Conservation (phyloP, 1,140 invertebrate genomes). For the Ctenoplectra terminalis region DNA sequence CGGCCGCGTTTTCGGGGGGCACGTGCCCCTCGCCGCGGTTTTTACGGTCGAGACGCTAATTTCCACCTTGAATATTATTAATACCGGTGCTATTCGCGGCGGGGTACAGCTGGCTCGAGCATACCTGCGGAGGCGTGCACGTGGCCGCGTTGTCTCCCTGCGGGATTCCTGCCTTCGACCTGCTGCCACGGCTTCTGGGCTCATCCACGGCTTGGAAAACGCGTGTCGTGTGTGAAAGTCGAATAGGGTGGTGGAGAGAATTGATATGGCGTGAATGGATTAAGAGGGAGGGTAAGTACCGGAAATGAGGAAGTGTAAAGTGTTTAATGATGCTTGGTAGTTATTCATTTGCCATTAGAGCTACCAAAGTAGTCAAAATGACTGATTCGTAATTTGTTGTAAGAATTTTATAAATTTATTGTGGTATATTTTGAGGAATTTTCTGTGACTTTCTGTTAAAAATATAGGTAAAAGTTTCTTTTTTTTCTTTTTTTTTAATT, state of each 20-base stretch:
- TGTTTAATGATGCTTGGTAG: not conserved
- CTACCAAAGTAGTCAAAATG: too few relatives aligned
- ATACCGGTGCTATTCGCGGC: slow-evolving; percentile 47
- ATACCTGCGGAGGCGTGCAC: slow-evolving; percentile 16
- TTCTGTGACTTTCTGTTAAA: too few relatives aligned
- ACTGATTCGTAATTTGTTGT: too few relatives aligned
- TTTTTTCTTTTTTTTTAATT: too few relatives aligned
- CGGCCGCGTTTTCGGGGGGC: slow-evolving; percentile 11
- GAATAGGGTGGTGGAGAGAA: too few relatives aligned
- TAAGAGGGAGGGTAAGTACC: not conserved
- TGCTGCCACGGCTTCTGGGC: too few relatives aligned
- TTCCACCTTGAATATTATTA: slow-evolving; percentile 72
- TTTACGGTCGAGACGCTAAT: slow-evolving; percentile 53
- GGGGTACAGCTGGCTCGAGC: slow-evolving; percentile 44
- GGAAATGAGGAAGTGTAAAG: not conserved
- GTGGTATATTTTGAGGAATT: too few relatives aligned
- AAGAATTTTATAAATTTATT: too few relatives aligned
- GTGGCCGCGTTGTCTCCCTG: slow-evolving; percentile 10
- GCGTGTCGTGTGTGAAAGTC: not conserved
- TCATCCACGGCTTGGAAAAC: not conserved
- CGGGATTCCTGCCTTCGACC: slow-evolving; percentile 1
- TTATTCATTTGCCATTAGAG: too few relatives aligned
- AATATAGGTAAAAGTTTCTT: too few relatives aligned
- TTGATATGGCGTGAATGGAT: too few relatives aligned
- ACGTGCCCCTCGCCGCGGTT: slow-evolving; percentile 4